phyloP scores from a whole-genome alignment of 1,140 invertebrate species.

The Cotesia typhae region DNA sequence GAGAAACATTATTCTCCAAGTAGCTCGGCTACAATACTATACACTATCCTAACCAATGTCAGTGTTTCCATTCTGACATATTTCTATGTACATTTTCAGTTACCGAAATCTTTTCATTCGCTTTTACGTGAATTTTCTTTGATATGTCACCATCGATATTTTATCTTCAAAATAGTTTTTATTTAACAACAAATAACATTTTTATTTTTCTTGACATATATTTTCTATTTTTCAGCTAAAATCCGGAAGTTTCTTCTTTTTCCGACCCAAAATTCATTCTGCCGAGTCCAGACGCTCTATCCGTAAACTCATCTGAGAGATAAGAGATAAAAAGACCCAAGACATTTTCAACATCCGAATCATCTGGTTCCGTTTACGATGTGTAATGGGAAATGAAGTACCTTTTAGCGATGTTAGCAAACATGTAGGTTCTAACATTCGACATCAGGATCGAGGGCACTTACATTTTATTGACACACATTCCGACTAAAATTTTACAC shows the following conservation, averaged over 20 bases:
- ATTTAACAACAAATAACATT: neutral
- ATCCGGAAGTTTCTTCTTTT: neutral
- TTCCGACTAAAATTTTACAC: too few relatives aligned
- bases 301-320: conserved; percentile 20
- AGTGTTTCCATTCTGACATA: conserved; percentile 32
- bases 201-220: neutral
- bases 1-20: conserved; percentile 33
- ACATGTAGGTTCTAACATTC: too few relatives aligned
- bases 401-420: conserved; percentile 1
- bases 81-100: conserved; percentile 6
- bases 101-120: neutral
- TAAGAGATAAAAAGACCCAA: conserved; percentile 18
- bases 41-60: neutral
- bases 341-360: conserved; percentile 19
- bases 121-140: neutral
- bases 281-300: conserved; percentile 15
- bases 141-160: neutral
- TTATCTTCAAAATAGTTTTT: neutral
- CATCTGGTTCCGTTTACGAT: conserved; percentile 20
- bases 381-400: too few relatives aligned
- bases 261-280: conserved; percentile 12
- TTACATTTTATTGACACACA: too few relatives aligned
- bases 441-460: neutral
- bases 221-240: neutral
- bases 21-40: conserved; percentile 12